phyloP scores from a whole-genome alignment of 2,888 invertebrate genomes.

The Rhabditophanes sp. region DNA sequence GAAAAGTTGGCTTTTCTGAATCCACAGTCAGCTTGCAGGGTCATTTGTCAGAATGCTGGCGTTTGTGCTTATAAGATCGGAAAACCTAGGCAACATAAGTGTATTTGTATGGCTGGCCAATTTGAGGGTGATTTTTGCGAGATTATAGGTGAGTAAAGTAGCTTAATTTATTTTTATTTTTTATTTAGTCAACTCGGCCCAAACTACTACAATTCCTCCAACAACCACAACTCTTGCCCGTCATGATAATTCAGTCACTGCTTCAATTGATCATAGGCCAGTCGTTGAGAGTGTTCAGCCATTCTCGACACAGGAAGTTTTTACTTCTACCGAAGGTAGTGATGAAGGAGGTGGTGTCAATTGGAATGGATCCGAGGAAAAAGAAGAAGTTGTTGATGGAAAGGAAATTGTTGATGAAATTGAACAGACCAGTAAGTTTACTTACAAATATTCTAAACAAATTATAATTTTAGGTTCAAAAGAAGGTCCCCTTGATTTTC shows the following conservation, averaged over 20 bases:
- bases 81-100: conserved; percentile 18
- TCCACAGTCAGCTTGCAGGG: conserved; percentile 5
- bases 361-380: background rate
- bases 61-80: conserved; percentile 19
- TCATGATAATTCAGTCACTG: conserved; percentile 1
- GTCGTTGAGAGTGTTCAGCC: too few relatives aligned
- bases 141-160: conserved; percentile 6
- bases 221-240: conserved; percentile 6
- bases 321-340: background rate
- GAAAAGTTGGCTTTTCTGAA: conserved; percentile 6
- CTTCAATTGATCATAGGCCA: background rate
- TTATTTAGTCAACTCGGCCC: conserved; percentile 6
- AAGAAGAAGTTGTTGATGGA: background rate
- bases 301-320: too few relatives aligned
- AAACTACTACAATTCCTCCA: too few relatives aligned
- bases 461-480: too few relatives aligned
- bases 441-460: too few relatives aligned
- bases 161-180: background rate
- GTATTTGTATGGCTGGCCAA: conserved; percentile 29
- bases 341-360: background rate
- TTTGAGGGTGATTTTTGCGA: conserved; percentile 29
- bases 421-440: too few relatives aligned
- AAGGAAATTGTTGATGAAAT: too few relatives aligned
- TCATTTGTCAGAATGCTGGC: conserved; percentile 20
- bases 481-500: too few relatives aligned